A percentile compares a stretch with the other conserved stretches of the same genome.
These are phyloP conservation scores for Eurystomus gularis DNA, from an alignment of 2,113 vertebrate species.

Conservation along the genomic window DNA sequence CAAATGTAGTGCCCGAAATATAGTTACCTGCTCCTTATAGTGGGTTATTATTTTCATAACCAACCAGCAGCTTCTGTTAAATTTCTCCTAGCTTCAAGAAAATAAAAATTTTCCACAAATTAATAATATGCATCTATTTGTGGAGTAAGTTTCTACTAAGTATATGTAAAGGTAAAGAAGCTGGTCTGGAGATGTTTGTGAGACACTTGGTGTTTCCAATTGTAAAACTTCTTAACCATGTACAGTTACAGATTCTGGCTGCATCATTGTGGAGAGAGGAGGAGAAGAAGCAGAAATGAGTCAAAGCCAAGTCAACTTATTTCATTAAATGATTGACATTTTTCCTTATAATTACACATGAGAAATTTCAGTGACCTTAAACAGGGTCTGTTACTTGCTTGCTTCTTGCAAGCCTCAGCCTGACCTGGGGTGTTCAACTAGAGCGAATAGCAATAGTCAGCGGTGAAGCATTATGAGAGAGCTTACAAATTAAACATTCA, in stretches of 20 bases:
- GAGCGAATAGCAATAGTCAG: background rate
- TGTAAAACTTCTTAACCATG: background rate
- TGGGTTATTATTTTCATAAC: background rate
- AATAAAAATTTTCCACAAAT: background rate
- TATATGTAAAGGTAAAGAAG: background rate
- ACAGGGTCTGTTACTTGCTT: background rate
- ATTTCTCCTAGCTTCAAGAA: background rate
- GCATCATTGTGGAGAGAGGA: background rate
- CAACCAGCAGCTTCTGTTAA: background rate
- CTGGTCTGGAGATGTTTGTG: background rate
- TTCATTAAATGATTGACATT: background rate
- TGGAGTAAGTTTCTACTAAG: background rate
- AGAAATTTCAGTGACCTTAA: background rate
- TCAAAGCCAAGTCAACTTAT: background rate
- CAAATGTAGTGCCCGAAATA: background rate
- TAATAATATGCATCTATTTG: background rate
- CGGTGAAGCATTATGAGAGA: background rate
- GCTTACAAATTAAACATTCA: background rate
- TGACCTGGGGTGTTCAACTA: background rate
- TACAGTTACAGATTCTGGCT: background rate
- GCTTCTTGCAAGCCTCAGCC: background rate
- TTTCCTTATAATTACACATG: background rate
- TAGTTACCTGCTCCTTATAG: background rate
- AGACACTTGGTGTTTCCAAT: background rate
- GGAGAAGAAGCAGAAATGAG: background rate